phyloP scores from a whole-genome alignment of 2,797 vertebrate genomes.

The Sylvilagus floridanus region DNA sequence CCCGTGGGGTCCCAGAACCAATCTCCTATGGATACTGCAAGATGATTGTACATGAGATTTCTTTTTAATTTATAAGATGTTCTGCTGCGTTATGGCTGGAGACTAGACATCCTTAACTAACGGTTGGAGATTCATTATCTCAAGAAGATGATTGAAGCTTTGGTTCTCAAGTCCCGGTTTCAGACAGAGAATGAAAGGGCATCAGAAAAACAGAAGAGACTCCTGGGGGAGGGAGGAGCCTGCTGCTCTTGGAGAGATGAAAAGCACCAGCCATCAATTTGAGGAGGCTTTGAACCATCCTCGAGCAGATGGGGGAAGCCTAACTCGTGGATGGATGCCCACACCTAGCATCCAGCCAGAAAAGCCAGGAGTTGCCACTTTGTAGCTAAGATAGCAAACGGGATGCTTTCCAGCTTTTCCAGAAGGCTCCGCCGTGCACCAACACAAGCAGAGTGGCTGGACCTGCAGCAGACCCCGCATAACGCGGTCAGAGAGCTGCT shows the following conservation, averaged over 20 bases:
- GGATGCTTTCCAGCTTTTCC: not conserved
- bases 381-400: not conserved
- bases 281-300: not conserved
- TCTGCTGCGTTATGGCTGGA: not conserved
- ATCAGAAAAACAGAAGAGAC: not conserved
- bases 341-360: not conserved
- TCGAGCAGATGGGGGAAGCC: not conserved
- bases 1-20: no score
- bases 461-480: not conserved
- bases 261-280: fast-evolving
- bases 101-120: not conserved
- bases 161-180: not conserved
- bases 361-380: no score
- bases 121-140: not conserved
- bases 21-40: no score
- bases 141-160: not conserved
- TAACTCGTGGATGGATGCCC: not conserved
- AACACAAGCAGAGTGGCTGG: not conserved
- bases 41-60: no score
- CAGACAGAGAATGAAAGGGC: not conserved
- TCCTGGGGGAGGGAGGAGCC: not conserved
- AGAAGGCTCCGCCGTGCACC: not conserved
- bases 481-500: not conserved
- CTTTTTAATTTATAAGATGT: not conserved
- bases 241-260: not conserved